phyloP scores from a whole-genome alignment of 2,888 invertebrate genomes.

The Drosophila parthenogenetica region DNA sequence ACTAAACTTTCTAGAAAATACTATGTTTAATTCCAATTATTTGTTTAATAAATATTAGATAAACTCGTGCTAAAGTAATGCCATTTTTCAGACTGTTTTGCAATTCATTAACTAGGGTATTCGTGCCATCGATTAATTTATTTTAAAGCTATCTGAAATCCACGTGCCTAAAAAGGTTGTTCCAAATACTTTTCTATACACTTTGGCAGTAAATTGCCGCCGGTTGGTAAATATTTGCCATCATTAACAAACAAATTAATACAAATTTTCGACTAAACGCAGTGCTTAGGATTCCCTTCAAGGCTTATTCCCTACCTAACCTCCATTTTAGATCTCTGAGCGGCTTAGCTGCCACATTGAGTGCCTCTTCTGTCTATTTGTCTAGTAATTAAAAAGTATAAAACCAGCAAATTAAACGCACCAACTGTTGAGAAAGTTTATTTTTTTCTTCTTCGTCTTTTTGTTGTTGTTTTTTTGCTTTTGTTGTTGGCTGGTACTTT shows the following conservation, averaged over 20 bases:
- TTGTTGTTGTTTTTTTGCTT: constrained; percentile 28
- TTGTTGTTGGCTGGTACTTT: constrained; percentile 14
- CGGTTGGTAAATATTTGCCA: constrained; percentile 50
- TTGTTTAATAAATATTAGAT: background rate
- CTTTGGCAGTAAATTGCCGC: constrained; percentile 20
- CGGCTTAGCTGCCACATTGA: constrained; percentile 19
- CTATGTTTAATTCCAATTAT: background rate
- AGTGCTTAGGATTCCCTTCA: constrained; percentile 20
- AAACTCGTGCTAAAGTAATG: background rate
- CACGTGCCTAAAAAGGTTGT: constrained; percentile 10
- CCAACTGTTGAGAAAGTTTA: constrained; percentile 71
- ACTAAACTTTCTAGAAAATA: no score
- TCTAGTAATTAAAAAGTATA: constrained; percentile 80
- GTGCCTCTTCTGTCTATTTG: constrained; percentile 64
- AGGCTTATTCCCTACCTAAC: no score
- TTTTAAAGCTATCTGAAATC: constrained; percentile 9
- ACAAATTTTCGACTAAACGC: constrained; percentile 42
- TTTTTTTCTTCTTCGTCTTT: constrained; percentile 2
- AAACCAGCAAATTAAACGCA: constrained; percentile 77
- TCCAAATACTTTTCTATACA: constrained; percentile 20
- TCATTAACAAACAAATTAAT: constrained; percentile 62
- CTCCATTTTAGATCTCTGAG: no score
- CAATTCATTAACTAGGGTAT: constrained; percentile 4
- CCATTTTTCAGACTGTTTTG: background rate
- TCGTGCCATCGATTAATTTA: constrained; percentile 29